Evolutionary conservation across 2,797 vertebrate species (phyloP).

Genomic region (Arremon brunneinucha): DNA sequence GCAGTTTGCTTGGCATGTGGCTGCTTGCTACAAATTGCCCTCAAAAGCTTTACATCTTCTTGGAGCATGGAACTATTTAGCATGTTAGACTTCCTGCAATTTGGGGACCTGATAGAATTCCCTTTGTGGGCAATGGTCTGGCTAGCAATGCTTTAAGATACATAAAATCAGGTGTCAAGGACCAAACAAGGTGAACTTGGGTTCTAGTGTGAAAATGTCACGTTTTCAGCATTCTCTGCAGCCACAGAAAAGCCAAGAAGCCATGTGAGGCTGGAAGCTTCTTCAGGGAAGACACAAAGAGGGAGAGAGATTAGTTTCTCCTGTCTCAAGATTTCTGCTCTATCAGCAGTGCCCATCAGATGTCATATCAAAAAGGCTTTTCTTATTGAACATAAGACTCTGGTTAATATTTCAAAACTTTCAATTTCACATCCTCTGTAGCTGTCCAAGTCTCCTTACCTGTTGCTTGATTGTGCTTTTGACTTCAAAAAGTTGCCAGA

Average conservation of each 20-base stretch:
- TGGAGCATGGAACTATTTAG: neutral
- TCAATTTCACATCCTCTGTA: neutral
- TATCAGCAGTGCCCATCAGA: neutral
- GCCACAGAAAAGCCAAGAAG: neutral
- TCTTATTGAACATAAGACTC: neutral
- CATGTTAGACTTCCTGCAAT: neutral
- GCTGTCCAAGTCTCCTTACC: neutral
- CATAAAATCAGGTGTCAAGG: neutral
- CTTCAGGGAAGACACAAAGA: neutral
- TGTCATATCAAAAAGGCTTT: neutral
- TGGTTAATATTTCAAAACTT: neutral
- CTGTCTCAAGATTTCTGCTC: neutral
- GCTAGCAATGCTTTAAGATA: neutral
- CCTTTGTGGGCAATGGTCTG: neutral
- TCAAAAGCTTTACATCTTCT: neutral
- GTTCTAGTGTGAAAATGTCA: neutral
- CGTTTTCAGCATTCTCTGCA: neutral
- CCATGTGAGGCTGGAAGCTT: neutral
- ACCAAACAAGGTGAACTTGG: neutral
- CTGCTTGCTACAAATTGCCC: neutral
- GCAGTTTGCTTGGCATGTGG: neutral
- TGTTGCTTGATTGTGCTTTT: neutral
- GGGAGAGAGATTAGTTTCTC: neutral
- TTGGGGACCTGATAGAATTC: neutral
- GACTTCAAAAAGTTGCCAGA: neutral